Base-by-base conservation (phyloP, 2,888 invertebrate species). In the Beris chalybata region DNA sequence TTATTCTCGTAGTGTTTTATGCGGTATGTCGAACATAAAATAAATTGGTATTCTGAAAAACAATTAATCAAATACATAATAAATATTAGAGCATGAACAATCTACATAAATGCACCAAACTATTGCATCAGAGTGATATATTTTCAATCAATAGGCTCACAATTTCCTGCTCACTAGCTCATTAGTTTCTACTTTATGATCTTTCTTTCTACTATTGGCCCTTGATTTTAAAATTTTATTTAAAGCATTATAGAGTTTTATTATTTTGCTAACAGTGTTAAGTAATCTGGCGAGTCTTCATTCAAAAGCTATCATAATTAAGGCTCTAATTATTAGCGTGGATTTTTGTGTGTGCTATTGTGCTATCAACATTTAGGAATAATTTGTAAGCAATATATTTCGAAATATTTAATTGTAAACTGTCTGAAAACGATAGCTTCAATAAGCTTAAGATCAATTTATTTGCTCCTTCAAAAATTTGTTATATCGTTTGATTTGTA, bases 301-400 rank as follows among this genome's bases (percentile, higher is more conserved):
- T 38, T 38, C 38, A 12, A 48, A 11, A 6, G 48, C 12, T 22
- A 22, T 48, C 4, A 13, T 56, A 56, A 38, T n/a, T 11, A 31
- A 55, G 55, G 43, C 43, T 43, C 30, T 22, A 53, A 55, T 7
- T 30, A 56, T 43, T 56, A 43, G 38, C 38, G 56, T 56, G 56
- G 13, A 55, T 12, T 55, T 55, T 15, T 56, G 5, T 56, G 38
- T 56, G 56, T 56, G 56, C 56, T 56, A 56, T 56, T 56, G 56
- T 56, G 56, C 56, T 56, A 56, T 56, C 15, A 56, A 38, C 32
- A 13, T 38, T 56, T 56, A 56, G 56, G 56, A n/a, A 13, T 48
- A n/a, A 56, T 43, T 43, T 43, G 6, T 15, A 32, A 38, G 38
- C 38, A 5, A 38, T 38, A 38, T 38, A 38, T 38, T 38, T 38